Percentiles rank a stretch among this genome's conserved stretches.
phyloP scores from a whole-genome alignment of 2,113 vertebrate species.

The Saguinus imperator region DNA sequence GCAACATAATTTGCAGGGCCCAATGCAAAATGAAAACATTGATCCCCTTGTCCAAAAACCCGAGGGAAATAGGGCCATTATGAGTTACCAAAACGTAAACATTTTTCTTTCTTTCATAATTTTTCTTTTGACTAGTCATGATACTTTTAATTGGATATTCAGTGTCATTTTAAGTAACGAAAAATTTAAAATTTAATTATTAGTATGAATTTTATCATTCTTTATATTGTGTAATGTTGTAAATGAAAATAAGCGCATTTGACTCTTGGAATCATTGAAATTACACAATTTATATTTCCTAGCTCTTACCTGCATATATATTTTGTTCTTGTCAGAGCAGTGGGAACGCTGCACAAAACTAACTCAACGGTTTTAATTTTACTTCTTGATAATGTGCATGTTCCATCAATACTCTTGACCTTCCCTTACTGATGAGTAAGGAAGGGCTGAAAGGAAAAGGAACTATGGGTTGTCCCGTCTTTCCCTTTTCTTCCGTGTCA shows the following conservation, averaged over 20 bases:
- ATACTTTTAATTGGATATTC: background rate
- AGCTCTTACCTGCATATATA: background rate
- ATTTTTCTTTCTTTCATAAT: background rate
- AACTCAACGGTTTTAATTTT: background rate
- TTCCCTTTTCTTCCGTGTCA: background rate
- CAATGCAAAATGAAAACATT: background rate
- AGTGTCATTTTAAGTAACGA: background rate
- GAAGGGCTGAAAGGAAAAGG: background rate
- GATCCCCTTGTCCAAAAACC: background rate
- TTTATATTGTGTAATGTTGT: background rate
- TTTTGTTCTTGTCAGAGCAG: background rate
- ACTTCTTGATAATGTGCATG: background rate
- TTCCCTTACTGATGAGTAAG: background rate
- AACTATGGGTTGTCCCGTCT: background rate
- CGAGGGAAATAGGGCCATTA: background rate
- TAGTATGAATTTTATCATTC: background rate
- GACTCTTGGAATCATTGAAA: background rate
- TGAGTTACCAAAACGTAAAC: background rate
- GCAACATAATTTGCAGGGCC: background rate
- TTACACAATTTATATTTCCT: background rate
- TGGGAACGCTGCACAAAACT: background rate
- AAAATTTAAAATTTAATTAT: background rate
- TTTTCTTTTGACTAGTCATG: background rate
- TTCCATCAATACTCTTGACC: background rate
- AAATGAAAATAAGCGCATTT: background rate